These are phyloP conservation scores for Saccostrea echinata DNA, from an alignment of 1,140 invertebrate species.

Conservation along the genomic window DNA sequence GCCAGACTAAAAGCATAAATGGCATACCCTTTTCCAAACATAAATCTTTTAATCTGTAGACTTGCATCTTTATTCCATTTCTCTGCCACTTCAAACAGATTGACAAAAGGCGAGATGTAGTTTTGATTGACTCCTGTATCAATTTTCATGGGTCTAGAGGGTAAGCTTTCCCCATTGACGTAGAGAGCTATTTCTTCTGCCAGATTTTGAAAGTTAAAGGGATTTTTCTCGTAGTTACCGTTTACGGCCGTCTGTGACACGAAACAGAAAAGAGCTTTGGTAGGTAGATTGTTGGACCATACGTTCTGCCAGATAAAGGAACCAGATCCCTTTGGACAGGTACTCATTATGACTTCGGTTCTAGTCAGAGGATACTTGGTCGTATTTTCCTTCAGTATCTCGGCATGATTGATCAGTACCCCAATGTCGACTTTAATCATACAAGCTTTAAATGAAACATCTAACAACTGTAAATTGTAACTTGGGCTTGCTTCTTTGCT, in stretches of 20 bases:
- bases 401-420: constrained; percentile 46
- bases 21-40: constrained; percentile 47
- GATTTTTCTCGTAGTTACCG: constrained; percentile 54
- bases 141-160: constrained; percentile 47
- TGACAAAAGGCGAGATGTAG: constrained; percentile 49
- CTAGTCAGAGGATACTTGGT: constrained; percentile 48
- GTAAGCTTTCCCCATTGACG: constrained; percentile 49
- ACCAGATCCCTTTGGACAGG: constrained; percentile 47
- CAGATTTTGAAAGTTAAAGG: constrained; percentile 49
- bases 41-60: constrained; percentile 27
- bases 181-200: constrained; percentile 40
- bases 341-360: constrained; percentile 52
- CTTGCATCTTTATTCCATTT: constrained; percentile 54
- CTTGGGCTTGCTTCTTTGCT: constrained; percentile 12
- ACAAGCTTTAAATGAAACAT: constrained; percentile 40
- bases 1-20: constrained; percentile 52
- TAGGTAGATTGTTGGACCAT: constrained; percentile 45
- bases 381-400: constrained; percentile 39
- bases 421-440: constrained; percentile 50
- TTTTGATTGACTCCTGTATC: constrained; percentile 45
- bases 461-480: constrained; percentile 47
- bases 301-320: constrained; percentile 53
- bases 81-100: constrained; percentile 48
- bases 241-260: constrained; percentile 47
- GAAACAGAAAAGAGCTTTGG: constrained; percentile 42